Evolutionary conservation across 1,140 invertebrate genomes (phyloP), one percentile per base, ranked within the genome.

Genomic region (Eriocheir sinensis): DNA sequence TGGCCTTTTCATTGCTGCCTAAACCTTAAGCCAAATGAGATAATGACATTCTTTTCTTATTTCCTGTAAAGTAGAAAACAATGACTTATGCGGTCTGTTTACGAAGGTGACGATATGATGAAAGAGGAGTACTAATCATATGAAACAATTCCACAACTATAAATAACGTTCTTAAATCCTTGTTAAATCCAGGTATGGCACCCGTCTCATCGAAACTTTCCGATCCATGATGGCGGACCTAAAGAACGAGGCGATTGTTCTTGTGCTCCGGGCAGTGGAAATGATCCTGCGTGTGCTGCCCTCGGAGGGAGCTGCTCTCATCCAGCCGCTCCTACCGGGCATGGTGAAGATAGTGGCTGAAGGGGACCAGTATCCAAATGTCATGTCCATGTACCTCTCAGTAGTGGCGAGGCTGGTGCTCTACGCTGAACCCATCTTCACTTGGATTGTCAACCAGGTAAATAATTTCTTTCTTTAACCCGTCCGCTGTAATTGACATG

Each of bases 331-430:
- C 83, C 94, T 97, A 21, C 96, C 96, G 36, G 94, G 93, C 83
- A 95, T 97, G 38, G 79, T 97, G 6, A 96, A 96, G 95, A 97
- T 97, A 96, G 97, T 98, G 1, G 97, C 98, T 95, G 97, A 97
- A 91, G 97, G 97, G 38, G 97, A 98, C 96, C 98, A 98, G 34
- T 97, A 98, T 92, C 97, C 98, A 6, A 97, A 98, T 96, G 97
- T 98, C 0, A 97, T 98, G 96, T 97, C 98, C 0, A 97, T 98
- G 96, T 98, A 98, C 96, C 96, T 99, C 30, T 98, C 97, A 80
- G 97, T 99, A 0, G 96, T 99, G 17, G 98, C 98, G 0, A 97
- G 98, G 85, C 97, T 99, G 32, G 97, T 99, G 48, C 97, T 99
- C 32, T 97, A 98, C 72, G 98, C 98, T 40, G 97, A 98, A 96